Evolutionary conservation across 2,888 invertebrate genomes (phyloP).

Genomic region (Trichacis sp.): DNA sequence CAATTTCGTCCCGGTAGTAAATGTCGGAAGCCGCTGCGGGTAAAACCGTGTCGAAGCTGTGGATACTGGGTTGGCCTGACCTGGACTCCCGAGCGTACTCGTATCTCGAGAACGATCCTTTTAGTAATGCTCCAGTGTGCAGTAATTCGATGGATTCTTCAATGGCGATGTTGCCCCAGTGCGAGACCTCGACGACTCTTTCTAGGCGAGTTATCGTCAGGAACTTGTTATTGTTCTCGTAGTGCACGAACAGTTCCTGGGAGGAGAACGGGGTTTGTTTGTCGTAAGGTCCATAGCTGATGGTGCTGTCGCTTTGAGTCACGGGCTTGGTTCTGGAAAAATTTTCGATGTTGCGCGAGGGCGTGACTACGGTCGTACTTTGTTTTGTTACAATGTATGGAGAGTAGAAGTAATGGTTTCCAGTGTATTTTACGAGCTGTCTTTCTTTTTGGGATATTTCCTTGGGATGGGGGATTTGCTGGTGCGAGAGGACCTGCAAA

Average conservation of each 20-base stretch:
- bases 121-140: constrained; percentile 93
- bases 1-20: constrained; percentile 98
- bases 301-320: constrained; percentile 81
- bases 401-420: constrained; percentile 85
- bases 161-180: constrained; percentile 99
- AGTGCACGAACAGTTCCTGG: constrained; percentile 85
- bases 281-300: constrained; percentile 91
- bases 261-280: constrained; percentile 75
- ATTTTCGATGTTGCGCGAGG: constrained; percentile 84
- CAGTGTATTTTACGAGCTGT: constrained; percentile 89
- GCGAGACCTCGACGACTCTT: constrained; percentile 93
- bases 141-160: constrained; percentile 93
- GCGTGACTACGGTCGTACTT: constrained; percentile 82
- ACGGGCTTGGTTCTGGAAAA: constrained; percentile 83
- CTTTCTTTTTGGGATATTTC: constrained; percentile 93
- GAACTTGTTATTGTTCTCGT: constrained; percentile 96
- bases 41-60: constrained; percentile 88
- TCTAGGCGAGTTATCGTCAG: constrained; percentile 90
- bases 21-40: constrained; percentile 94
- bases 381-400: constrained; percentile 86
- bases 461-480: constrained; percentile 85
- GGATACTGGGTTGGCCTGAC: constrained; percentile 89
- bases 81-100: constrained; percentile 95
- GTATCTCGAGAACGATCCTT: constrained; percentile 73
- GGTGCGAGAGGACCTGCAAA: constrained; percentile 77